phyloP scores from a whole-genome alignment of 1,140 invertebrate species.

The Eriocheir sinensis region DNA sequence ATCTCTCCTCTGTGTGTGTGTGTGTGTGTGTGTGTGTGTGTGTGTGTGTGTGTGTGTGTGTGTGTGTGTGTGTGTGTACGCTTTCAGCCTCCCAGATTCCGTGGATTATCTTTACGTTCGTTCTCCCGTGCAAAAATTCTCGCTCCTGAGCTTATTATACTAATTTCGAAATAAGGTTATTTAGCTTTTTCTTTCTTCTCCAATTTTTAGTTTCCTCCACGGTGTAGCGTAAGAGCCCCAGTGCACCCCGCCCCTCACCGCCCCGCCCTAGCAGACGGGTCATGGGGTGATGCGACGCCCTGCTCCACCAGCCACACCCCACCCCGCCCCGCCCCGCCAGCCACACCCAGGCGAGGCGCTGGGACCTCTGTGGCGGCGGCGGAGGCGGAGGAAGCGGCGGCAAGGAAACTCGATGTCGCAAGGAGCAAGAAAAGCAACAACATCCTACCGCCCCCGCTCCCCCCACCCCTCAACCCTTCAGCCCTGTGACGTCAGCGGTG shows the following conservation, averaged over 20 bases:
- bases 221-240: neutral
- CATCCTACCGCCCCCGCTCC: neutral
- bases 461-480: neutral
- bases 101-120: neutral
- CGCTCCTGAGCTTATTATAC: neutral
- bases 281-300: neutral
- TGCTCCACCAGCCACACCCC: neutral
- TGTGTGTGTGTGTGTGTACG: no score
- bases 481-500: neutral
- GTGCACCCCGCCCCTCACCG: neutral
- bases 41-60: no score
- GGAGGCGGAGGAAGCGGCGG: neutral
- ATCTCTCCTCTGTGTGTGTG: neutral
- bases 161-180: neutral
- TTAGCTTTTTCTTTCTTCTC: neutral
- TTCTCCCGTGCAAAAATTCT: neutral
- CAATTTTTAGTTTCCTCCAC: no score
- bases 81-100: neutral
- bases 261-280: neutral
- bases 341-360: neutral
- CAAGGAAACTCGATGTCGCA: neutral
- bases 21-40: no score
- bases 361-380: neutral
- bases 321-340: neutral
- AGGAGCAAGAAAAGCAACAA: neutral